phyloP scores from a whole-genome alignment of 2,113 vertebrate genomes.

The Halichoerus grypus region DNA sequence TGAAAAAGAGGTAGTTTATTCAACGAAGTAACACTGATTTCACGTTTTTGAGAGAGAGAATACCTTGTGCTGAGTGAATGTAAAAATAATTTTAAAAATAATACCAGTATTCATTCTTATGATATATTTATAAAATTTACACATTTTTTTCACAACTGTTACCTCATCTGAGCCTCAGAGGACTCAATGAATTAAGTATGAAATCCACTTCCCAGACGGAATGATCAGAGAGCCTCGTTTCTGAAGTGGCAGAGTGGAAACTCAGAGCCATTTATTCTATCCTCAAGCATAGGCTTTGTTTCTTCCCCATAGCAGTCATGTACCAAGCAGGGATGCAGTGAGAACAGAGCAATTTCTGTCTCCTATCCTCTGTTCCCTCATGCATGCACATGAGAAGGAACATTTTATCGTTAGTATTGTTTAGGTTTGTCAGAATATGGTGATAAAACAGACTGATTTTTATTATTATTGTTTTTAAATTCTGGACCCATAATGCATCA shows the following conservation, averaged over 20 bases:
- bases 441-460: not conserved
- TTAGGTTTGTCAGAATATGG: not conserved
- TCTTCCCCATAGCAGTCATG: accelerated
- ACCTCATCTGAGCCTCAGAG: not conserved
- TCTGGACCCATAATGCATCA: not conserved
- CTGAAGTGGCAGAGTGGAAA: not conserved
- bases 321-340: not conserved
- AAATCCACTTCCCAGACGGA: not conserved
- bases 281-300: not conserved
- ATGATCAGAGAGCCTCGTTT: not conserved
- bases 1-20: not conserved
- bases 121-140: not conserved
- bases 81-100: not conserved
- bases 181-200: not conserved
- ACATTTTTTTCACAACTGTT: not conserved
- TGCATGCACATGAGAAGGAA: not conserved
- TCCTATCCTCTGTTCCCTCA: accelerated
- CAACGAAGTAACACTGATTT: not conserved
- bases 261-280: not conserved
- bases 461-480: not conserved
- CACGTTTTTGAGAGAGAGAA: not conserved
- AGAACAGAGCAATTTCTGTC: not conserved
- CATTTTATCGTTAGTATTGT: not conserved
- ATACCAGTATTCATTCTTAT: not conserved
- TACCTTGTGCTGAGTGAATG: not conserved